phyloP scores from a whole-genome alignment of 2,797 vertebrate genomes.

The Rhyacichthys aspro region DNA sequence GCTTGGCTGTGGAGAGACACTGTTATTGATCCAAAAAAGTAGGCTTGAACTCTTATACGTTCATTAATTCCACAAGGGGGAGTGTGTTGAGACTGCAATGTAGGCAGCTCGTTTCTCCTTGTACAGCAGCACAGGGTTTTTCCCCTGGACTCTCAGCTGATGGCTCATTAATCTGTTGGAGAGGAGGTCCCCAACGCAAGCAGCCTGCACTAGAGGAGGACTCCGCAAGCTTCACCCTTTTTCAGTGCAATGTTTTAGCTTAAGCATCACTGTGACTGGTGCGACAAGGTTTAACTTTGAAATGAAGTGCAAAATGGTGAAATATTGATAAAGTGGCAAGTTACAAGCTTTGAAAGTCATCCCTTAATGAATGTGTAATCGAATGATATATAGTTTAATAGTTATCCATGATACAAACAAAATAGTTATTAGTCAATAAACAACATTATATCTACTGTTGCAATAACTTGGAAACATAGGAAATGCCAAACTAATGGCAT shows the following conservation, averaged over 20 bases:
- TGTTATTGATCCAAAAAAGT: conserved; percentile 42
- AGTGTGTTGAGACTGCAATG: conserved; percentile 62
- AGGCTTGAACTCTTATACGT: conserved; percentile 47
- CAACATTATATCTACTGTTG: not conserved
- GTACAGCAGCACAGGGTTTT: conserved; percentile 64
- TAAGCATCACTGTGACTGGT: conserved; percentile 21
- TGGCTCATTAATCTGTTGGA: conserved; percentile 80
- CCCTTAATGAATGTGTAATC: too few species aligned
- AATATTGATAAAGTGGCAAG: not conserved
- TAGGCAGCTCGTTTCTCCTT: conserved; percentile 57
- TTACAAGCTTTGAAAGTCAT: not conserved
- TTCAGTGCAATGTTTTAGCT: conserved; percentile 43
- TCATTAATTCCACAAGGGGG: conserved; percentile 73
- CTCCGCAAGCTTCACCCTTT: conserved; percentile 53
- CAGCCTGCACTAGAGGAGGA: conserved; percentile 63
- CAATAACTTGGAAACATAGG: not conserved
- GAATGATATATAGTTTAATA: not conserved
- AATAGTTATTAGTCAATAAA: too few species aligned
- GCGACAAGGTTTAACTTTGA: conserved; percentile 19
- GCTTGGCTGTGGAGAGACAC: conserved; percentile 24
- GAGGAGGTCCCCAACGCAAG: conserved; percentile 67
- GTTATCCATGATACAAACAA: not conserved
- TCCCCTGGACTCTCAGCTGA: conserved; percentile 72
- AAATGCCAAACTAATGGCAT: not conserved
- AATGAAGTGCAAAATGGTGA: not conserved